Evolutionary conservation across 2,888 invertebrate genomes (phyloP).

Genomic region (Drosophila algonquin): DNA sequence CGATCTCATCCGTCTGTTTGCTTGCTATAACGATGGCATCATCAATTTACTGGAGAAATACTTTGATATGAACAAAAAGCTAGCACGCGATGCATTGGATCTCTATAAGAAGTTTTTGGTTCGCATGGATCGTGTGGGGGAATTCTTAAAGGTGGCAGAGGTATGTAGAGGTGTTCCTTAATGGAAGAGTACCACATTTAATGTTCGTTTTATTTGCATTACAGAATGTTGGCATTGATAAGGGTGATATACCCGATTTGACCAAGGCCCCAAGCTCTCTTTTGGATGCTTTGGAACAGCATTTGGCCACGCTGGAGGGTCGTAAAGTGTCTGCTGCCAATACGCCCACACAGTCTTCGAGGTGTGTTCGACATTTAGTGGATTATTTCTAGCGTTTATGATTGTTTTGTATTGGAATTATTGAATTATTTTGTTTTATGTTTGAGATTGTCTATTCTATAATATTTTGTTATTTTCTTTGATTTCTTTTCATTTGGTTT

Average conservation of each 20-base stretch:
- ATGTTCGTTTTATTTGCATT: slow-evolving; percentile 23
- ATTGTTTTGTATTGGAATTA: background rate
- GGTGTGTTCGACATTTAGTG: slow-evolving; percentile 85
- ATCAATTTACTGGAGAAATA: slow-evolving; percentile 99
- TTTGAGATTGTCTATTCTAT: slow-evolving; percentile 5
- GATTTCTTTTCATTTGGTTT: slow-evolving; percentile 44
- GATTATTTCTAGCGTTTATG: background rate
- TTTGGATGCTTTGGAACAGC: slow-evolving; percentile 97
- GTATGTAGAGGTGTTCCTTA: slow-evolving; percentile 73
- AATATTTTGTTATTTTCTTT: slow-evolving; percentile 21
- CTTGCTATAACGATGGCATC: slow-evolving; percentile 99
- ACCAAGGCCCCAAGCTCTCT: slow-evolving; percentile 99
- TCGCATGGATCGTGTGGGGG: slow-evolving; percentile 98
- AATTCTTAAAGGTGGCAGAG: slow-evolving; percentile 96
- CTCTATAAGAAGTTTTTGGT: slow-evolving; percentile 99
- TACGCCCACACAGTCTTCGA: slow-evolving; percentile 93
- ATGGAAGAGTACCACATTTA: background rate
- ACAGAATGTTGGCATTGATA: slow-evolving; percentile 97
- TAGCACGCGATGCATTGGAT: slow-evolving; percentile 98
- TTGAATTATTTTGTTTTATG: slow-evolving; percentile 18
- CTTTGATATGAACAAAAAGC: slow-evolving; percentile 99
- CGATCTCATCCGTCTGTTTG: slow-evolving; percentile 99
- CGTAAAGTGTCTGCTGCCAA: slow-evolving; percentile 94
- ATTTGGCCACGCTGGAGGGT: slow-evolving; percentile 96
- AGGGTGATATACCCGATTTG: slow-evolving; percentile 98